Percentiles rank a stretch among this genome's conserved stretches.
Conservation (phyloP, 1,140 invertebrate species). For the Eriocheir sinensis region DNA sequence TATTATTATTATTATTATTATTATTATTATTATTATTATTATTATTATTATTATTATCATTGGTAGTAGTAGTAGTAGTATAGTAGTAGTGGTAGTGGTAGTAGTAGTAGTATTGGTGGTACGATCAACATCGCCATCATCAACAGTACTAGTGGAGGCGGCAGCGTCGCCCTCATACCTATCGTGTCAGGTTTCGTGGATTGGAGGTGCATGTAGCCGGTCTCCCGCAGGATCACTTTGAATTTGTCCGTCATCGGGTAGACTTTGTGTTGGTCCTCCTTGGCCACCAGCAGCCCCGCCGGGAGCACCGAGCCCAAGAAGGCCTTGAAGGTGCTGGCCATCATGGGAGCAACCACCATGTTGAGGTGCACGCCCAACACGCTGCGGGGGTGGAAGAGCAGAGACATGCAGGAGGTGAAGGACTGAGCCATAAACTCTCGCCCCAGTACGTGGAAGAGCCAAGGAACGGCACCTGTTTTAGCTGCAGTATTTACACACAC, state of each 20-base stretch:
- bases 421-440: too few species aligned
- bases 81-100: too few species aligned
- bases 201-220: constrained; percentile 92
- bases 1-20: background rate
- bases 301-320: constrained; percentile 82
- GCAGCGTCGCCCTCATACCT: constrained; percentile 80
- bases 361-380: constrained; percentile 88
- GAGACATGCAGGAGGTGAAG: background rate
- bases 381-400: constrained; percentile 80
- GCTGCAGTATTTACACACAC: too few species aligned
- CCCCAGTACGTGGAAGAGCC: too few species aligned
- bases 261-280: constrained; percentile 84
- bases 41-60: too few species aligned
- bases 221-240: constrained; percentile 85
- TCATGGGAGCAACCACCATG: constrained; percentile 83
- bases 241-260: constrained; percentile 85
- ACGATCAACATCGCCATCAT: too few species aligned
- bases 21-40: too few species aligned
- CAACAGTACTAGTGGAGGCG: too few species aligned
- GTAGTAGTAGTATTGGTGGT: too few species aligned
- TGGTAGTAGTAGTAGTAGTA: too few species aligned
- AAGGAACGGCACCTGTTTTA: too few species aligned
- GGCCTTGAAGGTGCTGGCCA: constrained; percentile 82
- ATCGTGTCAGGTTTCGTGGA: constrained; percentile 95
- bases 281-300: constrained; percentile 84